phyloP scores from a whole-genome alignment of 1,140 invertebrate species.

The Chionoecetes opilio region DNA sequence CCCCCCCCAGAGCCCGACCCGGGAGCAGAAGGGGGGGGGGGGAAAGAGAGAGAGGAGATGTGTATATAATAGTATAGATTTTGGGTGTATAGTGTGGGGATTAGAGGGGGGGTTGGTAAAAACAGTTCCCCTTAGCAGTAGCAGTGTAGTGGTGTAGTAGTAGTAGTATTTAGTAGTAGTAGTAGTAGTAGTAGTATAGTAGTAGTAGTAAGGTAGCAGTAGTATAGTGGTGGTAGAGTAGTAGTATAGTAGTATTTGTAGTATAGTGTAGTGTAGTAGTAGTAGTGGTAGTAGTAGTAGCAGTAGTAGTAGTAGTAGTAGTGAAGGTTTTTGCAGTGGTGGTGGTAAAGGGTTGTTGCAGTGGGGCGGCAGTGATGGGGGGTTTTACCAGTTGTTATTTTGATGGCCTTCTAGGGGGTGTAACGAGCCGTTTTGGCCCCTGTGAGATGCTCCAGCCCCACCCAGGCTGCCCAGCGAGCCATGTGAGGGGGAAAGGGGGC shows the following conservation, averaged over 20 bases:
- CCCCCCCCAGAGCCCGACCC: too few species aligned
- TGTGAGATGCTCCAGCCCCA: conserved; percentile 99
- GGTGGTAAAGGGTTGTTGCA: not conserved
- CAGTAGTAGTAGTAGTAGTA: not conserved
- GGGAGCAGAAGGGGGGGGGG: not conserved
- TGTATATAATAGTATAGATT: too few species aligned
- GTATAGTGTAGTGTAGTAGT: not conserved
- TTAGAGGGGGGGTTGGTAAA: too few species aligned
- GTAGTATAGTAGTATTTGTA: too few species aligned
- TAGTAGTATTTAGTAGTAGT: too few species aligned
- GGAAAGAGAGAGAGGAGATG: conserved; percentile 18
- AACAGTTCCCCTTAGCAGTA: too few species aligned
- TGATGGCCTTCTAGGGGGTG: conserved; percentile 99
- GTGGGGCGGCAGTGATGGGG: not conserved
- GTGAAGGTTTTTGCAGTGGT: not conserved
- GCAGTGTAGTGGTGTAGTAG: too few species aligned
- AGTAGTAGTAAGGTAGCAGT: too few species aligned
- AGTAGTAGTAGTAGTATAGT: too few species aligned
- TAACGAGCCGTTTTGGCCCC: conserved; percentile 97
- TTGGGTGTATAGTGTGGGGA: too few species aligned
- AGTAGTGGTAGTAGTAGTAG: not conserved
- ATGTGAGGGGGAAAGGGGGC: conserved; percentile 69
- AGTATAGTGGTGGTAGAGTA: not conserved
- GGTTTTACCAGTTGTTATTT: conserved; percentile 94
- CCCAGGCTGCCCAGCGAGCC: conserved; percentile 87